A percentile compares a stretch with the other conserved stretches of the same genome.
Evolutionary conservation across 2,113 vertebrate species (phyloP).

Genomic region (Pseudolaguvia tuberculata): DNA sequence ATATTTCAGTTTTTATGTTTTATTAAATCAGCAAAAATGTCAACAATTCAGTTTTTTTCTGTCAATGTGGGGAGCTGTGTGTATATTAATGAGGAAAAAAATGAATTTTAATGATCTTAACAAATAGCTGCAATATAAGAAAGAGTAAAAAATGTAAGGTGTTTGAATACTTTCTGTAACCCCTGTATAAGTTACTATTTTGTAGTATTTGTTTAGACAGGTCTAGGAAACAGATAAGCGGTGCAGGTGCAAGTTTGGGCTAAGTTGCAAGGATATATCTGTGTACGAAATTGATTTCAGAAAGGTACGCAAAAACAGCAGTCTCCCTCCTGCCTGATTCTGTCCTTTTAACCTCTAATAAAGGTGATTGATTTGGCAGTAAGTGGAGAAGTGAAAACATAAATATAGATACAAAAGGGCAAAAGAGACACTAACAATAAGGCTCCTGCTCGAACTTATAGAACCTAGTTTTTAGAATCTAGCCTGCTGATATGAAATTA

Average conservation of each 20-base stretch:
- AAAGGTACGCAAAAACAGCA: conserved; percentile 28
- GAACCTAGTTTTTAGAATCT: conserved; percentile 1
- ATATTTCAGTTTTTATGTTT: too few species aligned
- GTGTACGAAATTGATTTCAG: conserved; percentile 27
- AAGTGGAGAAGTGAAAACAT: conserved; percentile 6
- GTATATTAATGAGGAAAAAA: too few species aligned
- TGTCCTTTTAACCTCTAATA: conserved; percentile 44
- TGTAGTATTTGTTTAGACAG: neutral
- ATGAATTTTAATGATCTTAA: too few species aligned
- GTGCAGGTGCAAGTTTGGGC: neutral
- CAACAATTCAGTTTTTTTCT: too few species aligned
- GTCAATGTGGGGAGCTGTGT: too few species aligned
- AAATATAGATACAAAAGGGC: conserved; percentile 17
- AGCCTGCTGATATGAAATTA: conserved; percentile 28
- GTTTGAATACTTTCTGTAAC: too few species aligned
- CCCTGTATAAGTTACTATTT: too few species aligned
- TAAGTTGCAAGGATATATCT: neutral
- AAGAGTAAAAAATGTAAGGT: too few species aligned
- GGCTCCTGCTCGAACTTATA: conserved; percentile 2
- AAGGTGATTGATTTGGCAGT: conserved; percentile 40
- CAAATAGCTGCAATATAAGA: too few species aligned
- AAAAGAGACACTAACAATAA: neutral
- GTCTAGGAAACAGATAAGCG: neutral
- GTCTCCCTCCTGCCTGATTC: conserved; percentile 33
- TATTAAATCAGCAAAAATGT: too few species aligned